Conservation (phyloP, 2,113 vertebrate species). For the Dromiciops gliroides region DNA sequence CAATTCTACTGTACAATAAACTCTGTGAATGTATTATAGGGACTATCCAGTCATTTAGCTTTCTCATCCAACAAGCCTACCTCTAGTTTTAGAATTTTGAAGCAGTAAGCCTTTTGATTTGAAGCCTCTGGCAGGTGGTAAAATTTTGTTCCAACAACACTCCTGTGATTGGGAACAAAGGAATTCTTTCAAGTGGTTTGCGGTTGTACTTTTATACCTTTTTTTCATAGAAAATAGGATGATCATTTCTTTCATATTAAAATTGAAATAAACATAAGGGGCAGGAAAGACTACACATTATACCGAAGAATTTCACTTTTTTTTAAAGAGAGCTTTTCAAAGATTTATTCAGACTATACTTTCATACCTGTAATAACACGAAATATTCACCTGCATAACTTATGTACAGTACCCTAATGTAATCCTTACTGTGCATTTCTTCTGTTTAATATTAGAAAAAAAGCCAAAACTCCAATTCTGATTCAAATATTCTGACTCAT, state of each 20-base stretch:
- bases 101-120: conserved; percentile 54
- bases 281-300: conserved; percentile 63
- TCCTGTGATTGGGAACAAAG: conserved; percentile 71
- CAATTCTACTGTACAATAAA: conserved; percentile 60
- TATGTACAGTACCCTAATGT: conserved; percentile 70
- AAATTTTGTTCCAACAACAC: conserved; percentile 69
- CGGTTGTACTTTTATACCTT: conserved; percentile 52
- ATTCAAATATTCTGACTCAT: conserved; percentile 36
- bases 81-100: conserved; percentile 68
- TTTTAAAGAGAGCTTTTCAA: conserved; percentile 59
- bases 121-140: conserved; percentile 73
- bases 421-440: conserved; percentile 64
- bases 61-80: conserved; percentile 58
- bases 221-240: conserved; percentile 75
- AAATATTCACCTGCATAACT: conserved; percentile 75
- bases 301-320: conserved; percentile 60
- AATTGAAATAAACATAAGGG: conserved; percentile 75
- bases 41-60: conserved; percentile 59
- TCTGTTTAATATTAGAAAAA: conserved; percentile 53
- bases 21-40: conserved; percentile 56
- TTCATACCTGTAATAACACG: conserved; percentile 67
- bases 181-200: conserved; percentile 68
- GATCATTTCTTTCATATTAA: conserved; percentile 73
- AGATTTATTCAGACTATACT: conserved; percentile 67
- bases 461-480: conserved; percentile 39